Conservation (phyloP, 2,888 invertebrate genomes). For the Siphlonurus alternatus region DNA sequence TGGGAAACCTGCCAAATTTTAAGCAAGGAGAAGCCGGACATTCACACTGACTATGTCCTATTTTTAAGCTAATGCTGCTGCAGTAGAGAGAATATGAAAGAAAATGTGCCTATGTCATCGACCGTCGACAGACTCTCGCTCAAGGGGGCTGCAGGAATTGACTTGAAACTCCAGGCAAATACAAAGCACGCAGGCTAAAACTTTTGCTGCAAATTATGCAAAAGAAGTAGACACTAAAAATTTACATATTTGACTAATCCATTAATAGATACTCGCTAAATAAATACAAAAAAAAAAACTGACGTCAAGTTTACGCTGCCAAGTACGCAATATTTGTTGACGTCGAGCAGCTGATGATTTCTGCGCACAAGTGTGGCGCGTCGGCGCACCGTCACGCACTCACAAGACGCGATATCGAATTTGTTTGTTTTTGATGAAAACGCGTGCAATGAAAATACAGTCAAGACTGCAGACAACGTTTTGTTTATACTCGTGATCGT, state of each 20-base stretch:
- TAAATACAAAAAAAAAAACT: no score
- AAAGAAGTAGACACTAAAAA: background rate
- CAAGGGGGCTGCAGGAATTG: no score
- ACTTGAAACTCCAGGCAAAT: no score
- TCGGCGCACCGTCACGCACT: background rate
- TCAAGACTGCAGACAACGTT: background rate
- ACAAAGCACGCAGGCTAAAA: no score
- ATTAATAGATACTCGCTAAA: no score
- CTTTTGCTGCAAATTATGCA: no score
- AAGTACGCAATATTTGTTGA: background rate
- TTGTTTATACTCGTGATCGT: background rate
- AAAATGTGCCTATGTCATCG: no score
- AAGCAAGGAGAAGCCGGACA: background rate
- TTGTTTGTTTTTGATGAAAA: constrained; percentile 9
- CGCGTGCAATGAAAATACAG: constrained; percentile 8
- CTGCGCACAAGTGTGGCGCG: background rate
- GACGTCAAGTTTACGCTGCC: background rate
- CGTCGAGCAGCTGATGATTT: background rate
- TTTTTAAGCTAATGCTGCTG: no score
- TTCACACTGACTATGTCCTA: background rate
- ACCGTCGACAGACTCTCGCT: no score
- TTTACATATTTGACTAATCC: no score
- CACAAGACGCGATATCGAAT: constrained; percentile 2
- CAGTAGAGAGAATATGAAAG: no score
- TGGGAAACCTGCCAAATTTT: background rate